These are phyloP conservation scores for Pangasius macronema DNA, from an alignment of 2,797 vertebrate species.

Conservation along the genomic window DNA sequence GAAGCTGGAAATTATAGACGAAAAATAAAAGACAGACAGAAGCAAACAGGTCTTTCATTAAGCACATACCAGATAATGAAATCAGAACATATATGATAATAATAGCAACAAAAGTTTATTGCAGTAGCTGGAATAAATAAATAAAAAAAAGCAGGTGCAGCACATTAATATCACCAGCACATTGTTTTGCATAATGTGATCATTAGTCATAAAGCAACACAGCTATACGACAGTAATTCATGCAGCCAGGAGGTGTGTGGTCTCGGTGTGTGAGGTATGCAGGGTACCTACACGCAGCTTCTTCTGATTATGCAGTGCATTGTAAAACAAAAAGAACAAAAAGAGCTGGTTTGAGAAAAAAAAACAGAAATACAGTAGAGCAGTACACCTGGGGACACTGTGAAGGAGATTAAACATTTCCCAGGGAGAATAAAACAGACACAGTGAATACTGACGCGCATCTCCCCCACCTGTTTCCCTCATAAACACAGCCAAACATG, in stretches of 20 bases:
- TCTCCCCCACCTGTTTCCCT: neutral
- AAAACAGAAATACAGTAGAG: conserved; percentile 53
- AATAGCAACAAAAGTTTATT: conserved; percentile 30
- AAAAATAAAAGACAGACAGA: conserved; percentile 1
- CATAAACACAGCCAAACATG: conserved; percentile 35
- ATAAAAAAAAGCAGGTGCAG: conserved; percentile 41
- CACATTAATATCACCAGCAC: conserved; percentile 28
- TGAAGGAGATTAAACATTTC: conserved; percentile 63
- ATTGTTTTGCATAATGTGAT: conserved; percentile 24
- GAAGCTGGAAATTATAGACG: conserved; percentile 34
- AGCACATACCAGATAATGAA: conserved; percentile 13
- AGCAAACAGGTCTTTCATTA: conserved; percentile 17
- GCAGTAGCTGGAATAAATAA: conserved; percentile 38
- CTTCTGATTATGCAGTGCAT: conserved; percentile 76
- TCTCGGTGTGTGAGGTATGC: conserved; percentile 55
- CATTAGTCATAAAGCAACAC: conserved; percentile 52
- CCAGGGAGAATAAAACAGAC: conserved; percentile 62
- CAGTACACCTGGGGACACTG: conserved; percentile 66
- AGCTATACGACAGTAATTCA: conserved; percentile 63
- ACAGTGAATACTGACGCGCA: conserved; percentile 5
- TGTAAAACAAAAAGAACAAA: conserved; percentile 71
- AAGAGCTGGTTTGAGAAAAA: conserved; percentile 75
- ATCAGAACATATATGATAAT: conserved; percentile 31
- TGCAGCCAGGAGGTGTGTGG: conserved; percentile 64
- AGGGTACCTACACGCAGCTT: conserved; percentile 78